Evolutionary conservation across 2,888 invertebrate species (phyloP).

Genomic region (Stenurella melanura): DNA sequence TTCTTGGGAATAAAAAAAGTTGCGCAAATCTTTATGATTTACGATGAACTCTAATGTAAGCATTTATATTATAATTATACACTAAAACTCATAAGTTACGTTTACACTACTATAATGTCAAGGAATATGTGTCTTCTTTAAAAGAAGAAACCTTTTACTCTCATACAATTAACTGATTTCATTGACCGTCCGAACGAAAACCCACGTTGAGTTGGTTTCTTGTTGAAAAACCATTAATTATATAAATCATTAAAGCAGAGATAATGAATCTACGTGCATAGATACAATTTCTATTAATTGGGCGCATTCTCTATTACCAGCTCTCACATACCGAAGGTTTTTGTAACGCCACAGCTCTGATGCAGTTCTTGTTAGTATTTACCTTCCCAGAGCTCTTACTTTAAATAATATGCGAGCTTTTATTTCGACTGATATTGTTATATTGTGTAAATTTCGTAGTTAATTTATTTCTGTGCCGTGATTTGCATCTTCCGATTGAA

Average conservation of each 20-base stretch:
- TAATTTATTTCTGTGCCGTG: neutral
- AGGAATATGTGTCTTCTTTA: slow-evolving; percentile 5
- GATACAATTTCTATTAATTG: slow-evolving; percentile 9
- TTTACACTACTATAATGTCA: slow-evolving; percentile 24
- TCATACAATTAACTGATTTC: slow-evolving; percentile 6
- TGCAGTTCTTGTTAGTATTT: neutral
- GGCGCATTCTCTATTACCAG: neutral
- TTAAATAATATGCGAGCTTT: neutral
- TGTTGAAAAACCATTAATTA: neutral
- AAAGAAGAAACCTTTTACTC: neutral
- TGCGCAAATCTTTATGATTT: neutral
- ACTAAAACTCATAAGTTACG: slow-evolving; percentile 11
- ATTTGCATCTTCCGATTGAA: neutral
- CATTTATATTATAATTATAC: slow-evolving; percentile 19
- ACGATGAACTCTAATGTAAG: neutral
- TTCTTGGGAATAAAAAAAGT: neutral
- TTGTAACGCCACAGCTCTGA: neutral
- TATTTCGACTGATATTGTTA: neutral
- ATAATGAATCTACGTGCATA: neutral
- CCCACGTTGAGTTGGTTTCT: neutral
- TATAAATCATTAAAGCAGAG: slow-evolving; percentile 2
- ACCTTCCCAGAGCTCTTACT: slow-evolving; percentile 11
- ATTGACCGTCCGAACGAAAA: neutral
- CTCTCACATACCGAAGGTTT: slow-evolving; percentile 2
- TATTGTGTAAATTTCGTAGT: neutral